Evolutionary conservation across 2,888 invertebrate species (phyloP).

Genomic region (Mimachlamys varia): DNA sequence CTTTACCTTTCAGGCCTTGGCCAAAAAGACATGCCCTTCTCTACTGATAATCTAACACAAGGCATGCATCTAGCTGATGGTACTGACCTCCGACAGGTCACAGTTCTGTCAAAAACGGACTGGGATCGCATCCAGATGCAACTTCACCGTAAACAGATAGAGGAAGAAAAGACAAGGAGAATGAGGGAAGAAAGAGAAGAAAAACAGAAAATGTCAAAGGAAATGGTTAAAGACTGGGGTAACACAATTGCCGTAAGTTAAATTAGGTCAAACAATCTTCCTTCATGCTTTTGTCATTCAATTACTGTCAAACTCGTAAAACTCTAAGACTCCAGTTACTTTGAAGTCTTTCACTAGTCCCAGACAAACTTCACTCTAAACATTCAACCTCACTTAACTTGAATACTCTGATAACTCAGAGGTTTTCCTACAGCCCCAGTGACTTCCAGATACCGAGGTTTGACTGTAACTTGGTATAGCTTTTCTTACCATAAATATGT

Average conservation of each 20-base stretch:
- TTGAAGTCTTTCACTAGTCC: too few relatives aligned
- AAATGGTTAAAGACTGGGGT: constrained; percentile 80
- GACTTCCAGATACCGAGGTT: too few relatives aligned
- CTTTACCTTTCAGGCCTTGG: constrained; percentile 52
- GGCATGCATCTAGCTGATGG: constrained; percentile 63
- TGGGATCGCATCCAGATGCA: constrained; percentile 79
- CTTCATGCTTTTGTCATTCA: too few relatives aligned
- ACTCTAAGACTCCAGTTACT: too few relatives aligned
- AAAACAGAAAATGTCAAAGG: constrained; percentile 76
- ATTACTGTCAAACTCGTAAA: too few relatives aligned
- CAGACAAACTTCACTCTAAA: too few relatives aligned
- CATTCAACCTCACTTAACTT: too few relatives aligned
- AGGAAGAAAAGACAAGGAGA: constrained; percentile 73
- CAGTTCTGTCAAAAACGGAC: constrained; percentile 78
- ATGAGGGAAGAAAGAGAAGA: constrained; percentile 75
- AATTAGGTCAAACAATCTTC: too few relatives aligned
- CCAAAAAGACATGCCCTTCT: constrained; percentile 60
- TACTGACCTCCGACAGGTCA: constrained; percentile 75
- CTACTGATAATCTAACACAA: constrained; percentile 39
- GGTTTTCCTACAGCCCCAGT: too few relatives aligned
- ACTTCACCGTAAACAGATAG: constrained; percentile 76
- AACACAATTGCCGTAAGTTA: constrained; percentile 80
- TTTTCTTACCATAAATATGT: too few relatives aligned
- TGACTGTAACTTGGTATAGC: too few relatives aligned
- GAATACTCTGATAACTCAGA: too few relatives aligned